These are phyloP conservation scores for Allolobophora icterica DNA, from an alignment of 2,888 invertebrate genomes.

Conservation along the genomic window DNA sequence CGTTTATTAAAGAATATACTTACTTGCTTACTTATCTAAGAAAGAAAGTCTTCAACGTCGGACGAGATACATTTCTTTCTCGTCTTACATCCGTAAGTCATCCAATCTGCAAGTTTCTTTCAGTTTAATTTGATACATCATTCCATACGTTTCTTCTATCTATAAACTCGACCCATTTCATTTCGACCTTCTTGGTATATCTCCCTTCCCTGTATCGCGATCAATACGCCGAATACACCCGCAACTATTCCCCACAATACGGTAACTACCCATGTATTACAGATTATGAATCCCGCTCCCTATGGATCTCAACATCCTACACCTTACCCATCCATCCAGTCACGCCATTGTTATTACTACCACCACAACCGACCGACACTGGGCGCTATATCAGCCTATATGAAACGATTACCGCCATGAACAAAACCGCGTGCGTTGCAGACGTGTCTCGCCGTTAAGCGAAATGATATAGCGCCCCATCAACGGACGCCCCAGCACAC, in stretches of 20 bases:
- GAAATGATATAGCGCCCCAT: background rate
- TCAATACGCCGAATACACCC: background rate
- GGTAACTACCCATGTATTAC: background rate
- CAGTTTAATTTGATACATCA: too few species aligned
- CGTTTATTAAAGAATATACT: too few species aligned
- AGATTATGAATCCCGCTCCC: background rate
- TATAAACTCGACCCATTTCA: background rate
- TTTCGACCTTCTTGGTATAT: background rate
- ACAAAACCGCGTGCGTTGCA: background rate
- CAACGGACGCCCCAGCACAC: background rate
- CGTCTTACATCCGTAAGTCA: too few species aligned
- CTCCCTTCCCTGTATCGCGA: background rate
- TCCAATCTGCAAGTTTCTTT: too few species aligned
- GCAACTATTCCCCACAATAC: background rate
- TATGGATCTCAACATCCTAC: background rate
- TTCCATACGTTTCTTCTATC: background rate
- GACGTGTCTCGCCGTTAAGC: background rate
- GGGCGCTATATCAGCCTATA: slow-evolving; percentile 17
- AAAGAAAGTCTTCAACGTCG: too few species aligned
- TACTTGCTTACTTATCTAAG: too few species aligned
- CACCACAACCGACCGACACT: background rate
- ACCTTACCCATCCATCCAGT: background rate
- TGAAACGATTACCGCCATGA: background rate
- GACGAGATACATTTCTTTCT: too few species aligned
- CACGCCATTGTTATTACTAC: background rate